Evolutionary conservation across 2,888 invertebrate genomes (phyloP).

Genomic region (Macrosoma leucophasiata): DNA sequence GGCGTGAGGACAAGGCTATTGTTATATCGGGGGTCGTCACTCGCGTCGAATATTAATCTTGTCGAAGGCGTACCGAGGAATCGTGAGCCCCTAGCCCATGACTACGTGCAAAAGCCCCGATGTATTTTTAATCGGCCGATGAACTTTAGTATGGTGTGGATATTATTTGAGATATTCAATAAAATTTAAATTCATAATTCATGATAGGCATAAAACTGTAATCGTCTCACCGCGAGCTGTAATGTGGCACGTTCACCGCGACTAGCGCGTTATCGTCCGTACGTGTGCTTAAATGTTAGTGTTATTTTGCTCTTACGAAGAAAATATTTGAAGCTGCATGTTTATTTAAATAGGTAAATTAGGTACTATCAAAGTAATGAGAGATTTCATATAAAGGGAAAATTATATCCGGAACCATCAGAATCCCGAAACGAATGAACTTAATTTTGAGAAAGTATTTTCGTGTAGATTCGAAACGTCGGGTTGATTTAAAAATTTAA

Average conservation of each 20-base stretch:
- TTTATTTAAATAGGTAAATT: no score
- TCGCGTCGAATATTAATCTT: slow-evolving; percentile 70
- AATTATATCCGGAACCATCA: no score
- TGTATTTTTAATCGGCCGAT: slow-evolving; percentile 51
- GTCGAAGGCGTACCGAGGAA: slow-evolving; percentile 49
- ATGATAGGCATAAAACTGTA: slow-evolving; percentile 8
- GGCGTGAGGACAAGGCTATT: slow-evolving; percentile 61
- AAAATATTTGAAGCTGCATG: no score
- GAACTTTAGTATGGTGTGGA: slow-evolving; percentile 45
- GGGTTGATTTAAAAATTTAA: no score
- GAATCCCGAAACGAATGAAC: no score
- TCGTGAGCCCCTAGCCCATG: slow-evolving; percentile 39
- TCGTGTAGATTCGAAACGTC: no score
- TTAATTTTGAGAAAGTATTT: no score
- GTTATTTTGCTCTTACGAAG: no score
- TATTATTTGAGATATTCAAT: slow-evolving; percentile 25
- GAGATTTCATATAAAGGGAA: no score
- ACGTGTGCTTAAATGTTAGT: no score
- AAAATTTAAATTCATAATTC: slow-evolving; percentile 6
- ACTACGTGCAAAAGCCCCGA: slow-evolving; percentile 37
- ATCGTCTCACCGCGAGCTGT: slow-evolving; percentile 16
- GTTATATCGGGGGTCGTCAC: slow-evolving; percentile 58
- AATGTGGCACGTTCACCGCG: slow-evolving; percentile 15
- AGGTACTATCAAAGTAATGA: no score
- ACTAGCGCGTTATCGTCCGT: no score